Base-by-base conservation (phyloP, 2,113 vertebrate species). In the Narcine bancroftii region DNA sequence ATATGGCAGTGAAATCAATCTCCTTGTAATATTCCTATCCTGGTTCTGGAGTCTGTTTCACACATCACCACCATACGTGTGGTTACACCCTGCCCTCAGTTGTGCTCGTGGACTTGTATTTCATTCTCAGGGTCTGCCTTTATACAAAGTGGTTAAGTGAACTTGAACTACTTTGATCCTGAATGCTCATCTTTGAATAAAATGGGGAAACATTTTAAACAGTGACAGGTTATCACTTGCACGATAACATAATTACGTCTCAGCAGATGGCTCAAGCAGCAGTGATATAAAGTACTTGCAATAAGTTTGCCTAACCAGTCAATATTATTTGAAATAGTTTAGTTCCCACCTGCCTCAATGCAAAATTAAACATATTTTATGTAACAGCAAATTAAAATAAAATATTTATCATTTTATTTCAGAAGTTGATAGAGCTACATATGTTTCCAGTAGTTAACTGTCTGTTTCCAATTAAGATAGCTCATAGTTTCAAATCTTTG, bases 1-100 rank as follows among this genome's bases (percentile, higher is more conserved):
- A 65, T 10, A 71, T 91, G 63, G 39, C 65, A 47, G 33, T 91
- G 89, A 91, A 91, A 91, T 91, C 39, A 91, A 91, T 91, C 89
- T 69, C 65, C 65, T 91, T 71, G 89, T 91, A 91, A 69, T 11
- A 45, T 91, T 39, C 24, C 71, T 24, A 45, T 19, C 42, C 42
- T 71, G 66, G 63, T 69, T 91, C 39, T 91, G 87, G 9, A 47
- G 63, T 33, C 89, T 71, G 89, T 69, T 89, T 91, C 65, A 33
- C 89, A 71, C 21, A 69, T 39, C 53, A 83, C 29, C 15, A n/a
- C 53, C 60, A n/a, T n/a, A n/a, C 33, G 19, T 91, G 89, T 26
- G 89, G 65, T 91, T 69, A 91, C 89, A 47, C 89, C 63, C 63
- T 69, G 3, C 19, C 89, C 65, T 91, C 45, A 39, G 65, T 47